These are phyloP conservation scores for Alca torda DNA, from an alignment of 2,797 vertebrate species.

Conservation along the genomic window DNA sequence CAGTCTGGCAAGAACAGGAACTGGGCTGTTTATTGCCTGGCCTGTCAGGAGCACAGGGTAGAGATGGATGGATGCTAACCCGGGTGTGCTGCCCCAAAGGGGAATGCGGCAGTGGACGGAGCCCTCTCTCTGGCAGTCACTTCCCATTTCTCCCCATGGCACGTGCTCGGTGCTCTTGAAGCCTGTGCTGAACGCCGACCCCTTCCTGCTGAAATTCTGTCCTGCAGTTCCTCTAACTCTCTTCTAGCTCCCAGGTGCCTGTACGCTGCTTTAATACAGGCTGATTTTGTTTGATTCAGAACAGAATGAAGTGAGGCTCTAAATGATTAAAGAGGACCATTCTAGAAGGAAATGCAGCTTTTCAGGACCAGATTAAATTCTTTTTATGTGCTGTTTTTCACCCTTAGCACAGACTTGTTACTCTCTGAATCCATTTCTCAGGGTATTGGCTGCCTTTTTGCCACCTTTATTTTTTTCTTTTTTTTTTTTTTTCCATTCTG, in stretches of 20 bases:
- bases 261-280: neutral
- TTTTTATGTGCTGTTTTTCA: neutral
- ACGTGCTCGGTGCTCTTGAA: fast-evolving
- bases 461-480: neutral
- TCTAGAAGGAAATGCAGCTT: neutral
- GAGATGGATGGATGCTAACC: no score
- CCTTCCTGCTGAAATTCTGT: neutral
- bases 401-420: neutral
- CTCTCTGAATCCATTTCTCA: neutral
- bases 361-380: neutral
- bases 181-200: neutral
- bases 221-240: neutral
- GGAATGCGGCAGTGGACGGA: fast-evolving
- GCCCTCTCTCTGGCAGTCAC: neutral
- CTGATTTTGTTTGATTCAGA: neutral
- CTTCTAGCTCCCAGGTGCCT: neutral
- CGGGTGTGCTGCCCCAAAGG: neutral
- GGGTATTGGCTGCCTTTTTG: neutral
- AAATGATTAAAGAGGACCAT: neutral
- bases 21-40: neutral
- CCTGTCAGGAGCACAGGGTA: neutral
- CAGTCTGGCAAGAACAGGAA: neutral
- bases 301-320: neutral
- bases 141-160: neutral
- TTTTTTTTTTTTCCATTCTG: fast-evolving